Evolutionary conservation across 2,888 invertebrate genomes (phyloP).

Genomic region (Caenorhabditis sulstoni): DNA sequence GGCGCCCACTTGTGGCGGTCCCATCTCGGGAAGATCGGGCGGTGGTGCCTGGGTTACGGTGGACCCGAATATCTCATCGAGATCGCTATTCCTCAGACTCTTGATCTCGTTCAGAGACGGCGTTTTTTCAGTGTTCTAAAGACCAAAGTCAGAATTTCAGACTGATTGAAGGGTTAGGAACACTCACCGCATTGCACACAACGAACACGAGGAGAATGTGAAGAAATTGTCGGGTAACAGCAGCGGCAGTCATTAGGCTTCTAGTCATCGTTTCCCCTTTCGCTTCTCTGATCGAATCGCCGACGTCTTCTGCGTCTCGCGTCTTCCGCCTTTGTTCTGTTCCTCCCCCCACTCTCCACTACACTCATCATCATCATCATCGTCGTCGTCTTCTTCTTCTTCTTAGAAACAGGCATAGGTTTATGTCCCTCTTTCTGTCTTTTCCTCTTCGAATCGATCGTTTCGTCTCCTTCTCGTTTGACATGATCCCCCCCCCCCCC

Average conservation of each 20-base stretch:
- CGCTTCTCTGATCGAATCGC: not conserved
- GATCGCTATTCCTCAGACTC: slow-evolving; percentile 38
- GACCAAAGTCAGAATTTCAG: no score
- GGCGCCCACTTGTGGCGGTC: not conserved
- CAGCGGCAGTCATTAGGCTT: not conserved
- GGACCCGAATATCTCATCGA: slow-evolving; percentile 53
- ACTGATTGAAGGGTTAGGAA: not conserved
- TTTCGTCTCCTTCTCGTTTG: not conserved
- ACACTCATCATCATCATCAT: not conserved
- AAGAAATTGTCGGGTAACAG: slow-evolving; percentile 3
- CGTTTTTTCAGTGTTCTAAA: slow-evolving; percentile 36
- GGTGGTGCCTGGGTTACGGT: slow-evolving; percentile 28
- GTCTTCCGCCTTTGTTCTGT: not conserved
- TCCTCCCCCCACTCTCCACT: not conserved
- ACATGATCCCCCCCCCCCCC: slow-evolving; percentile 10
- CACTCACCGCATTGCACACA: slow-evolving; percentile 35
- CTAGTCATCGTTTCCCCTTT: not conserved
- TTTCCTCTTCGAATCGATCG: slow-evolving; percentile 20
- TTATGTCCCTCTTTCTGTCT: slow-evolving; percentile 15
- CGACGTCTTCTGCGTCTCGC: slow-evolving; percentile 3
- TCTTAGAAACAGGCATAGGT: slow-evolving; percentile 20
- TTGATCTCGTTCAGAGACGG: slow-evolving; percentile 55
- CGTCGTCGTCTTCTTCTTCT: not conserved
- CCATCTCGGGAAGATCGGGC: slow-evolving; percentile 33
- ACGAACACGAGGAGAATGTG: slow-evolving; percentile 7